Evolutionary conservation across 2,797 vertebrate genomes (phyloP), one percentile per base, ranked within the genome.

Genomic region (Pygocentrus nattereri): DNA sequence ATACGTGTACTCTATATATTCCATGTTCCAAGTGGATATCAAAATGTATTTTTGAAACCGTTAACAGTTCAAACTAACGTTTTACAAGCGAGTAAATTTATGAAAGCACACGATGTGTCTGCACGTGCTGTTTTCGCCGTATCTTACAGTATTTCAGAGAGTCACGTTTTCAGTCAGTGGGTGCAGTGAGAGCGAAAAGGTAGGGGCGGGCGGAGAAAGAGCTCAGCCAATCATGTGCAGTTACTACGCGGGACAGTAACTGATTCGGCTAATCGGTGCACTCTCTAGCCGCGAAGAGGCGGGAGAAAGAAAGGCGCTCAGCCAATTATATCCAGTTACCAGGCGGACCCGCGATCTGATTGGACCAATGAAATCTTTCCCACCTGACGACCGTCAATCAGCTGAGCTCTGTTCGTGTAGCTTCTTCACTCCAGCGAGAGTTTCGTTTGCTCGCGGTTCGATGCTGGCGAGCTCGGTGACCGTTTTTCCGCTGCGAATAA

Each of bases 351-450:
- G 62, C 69, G 31, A 74, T 69, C 50, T 70, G 25, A 65, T 72
- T 79, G 50, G 77, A 30, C 89, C 86, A 90, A 88, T 88, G 74
- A 71, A 12, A 30, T 71, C 73, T 52, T 31, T 56, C 27, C 78
- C 89, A 89, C 52, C 85, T 88, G 88, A 87, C 85, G 74, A 80
- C 74, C 81, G 78, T 88, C 84, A 84, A 88, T 88, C 88, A 89
- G 87, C 85, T 88, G 85, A 85, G 74, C 61, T 82, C 50, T 62
- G 78, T 86, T 88, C 82, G 58, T 79, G 82, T 86, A 85, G 82
- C 67, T 86, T 88, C 88, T 81, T 73, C 76, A 65, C 41, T 49
- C 61, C 38, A 50, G 65, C 34, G 56, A 34, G 70, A 87, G 78
- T 85, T 76, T 68, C 52, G 34, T 2, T 50, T 52, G n/a, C 41